These are phyloP conservation scores for Nothoprocta pentlandii DNA, from an alignment of 2,113 vertebrate genomes.

Conservation along the genomic window DNA sequence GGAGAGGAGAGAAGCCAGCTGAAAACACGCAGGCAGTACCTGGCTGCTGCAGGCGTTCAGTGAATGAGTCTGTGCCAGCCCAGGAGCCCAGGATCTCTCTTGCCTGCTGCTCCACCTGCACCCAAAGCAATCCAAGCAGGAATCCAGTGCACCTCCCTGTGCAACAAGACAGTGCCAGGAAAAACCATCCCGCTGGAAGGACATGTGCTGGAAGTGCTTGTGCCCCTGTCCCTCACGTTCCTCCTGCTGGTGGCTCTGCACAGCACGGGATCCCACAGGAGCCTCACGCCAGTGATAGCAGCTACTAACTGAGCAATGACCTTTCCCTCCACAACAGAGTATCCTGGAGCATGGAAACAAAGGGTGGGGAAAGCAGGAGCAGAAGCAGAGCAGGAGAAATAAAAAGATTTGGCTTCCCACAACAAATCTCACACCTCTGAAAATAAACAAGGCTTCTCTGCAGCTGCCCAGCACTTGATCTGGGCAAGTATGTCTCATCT, in stretches of 20 bases:
- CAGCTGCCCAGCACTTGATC: neutral
- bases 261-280: neutral
- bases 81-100: neutral
- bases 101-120: neutral
- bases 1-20: neutral
- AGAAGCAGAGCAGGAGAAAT: neutral
- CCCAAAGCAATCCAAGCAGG: neutral
- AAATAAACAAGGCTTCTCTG: neutral
- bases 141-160: neutral
- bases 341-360: neutral
- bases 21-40: neutral
- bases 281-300: neutral
- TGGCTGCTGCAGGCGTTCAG: neutral
- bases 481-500: too few species aligned
- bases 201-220: neutral
- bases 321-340: neutral
- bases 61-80: neutral
- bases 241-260: neutral
- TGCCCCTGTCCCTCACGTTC: neutral
- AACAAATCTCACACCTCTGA: conserved; percentile 25
- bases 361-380: neutral
- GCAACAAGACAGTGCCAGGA: neutral
- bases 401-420: neutral
- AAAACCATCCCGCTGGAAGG: neutral
- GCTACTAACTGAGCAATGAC: neutral